Percentiles rank a stretch among this genome's conserved stretches.
These are phyloP conservation scores for Drosophila macrothrix DNA, from an alignment of 2,888 invertebrate genomes.

Conservation along the genomic window DNA sequence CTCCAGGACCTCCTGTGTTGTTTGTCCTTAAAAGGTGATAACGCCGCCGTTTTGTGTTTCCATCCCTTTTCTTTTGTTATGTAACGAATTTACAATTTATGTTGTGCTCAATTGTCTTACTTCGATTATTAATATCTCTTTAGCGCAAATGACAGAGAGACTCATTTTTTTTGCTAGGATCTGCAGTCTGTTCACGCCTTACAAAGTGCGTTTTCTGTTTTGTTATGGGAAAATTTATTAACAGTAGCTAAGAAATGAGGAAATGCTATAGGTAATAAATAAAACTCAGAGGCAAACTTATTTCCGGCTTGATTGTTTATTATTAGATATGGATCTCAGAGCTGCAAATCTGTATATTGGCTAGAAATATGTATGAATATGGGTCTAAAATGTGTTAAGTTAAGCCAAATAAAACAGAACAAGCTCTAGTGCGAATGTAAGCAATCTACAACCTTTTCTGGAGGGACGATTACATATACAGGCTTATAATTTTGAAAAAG, in stretches of 20 bases:
- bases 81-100: slow-evolving; percentile 58
- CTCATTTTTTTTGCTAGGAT: not conserved
- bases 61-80: slow-evolving; percentile 28
- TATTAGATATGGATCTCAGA: not conserved
- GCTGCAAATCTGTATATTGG: not conserved
- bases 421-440: not conserved
- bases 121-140: slow-evolving; percentile 65
- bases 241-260: slow-evolving; percentile 3
- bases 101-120: slow-evolving; percentile 16
- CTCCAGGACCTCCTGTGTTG: slow-evolving; percentile 76
- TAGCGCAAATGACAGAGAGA: slow-evolving; percentile 34
- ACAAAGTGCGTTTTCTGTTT: not conserved
- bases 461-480: not conserved
- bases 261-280: slow-evolving; percentile 20
- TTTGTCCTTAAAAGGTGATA: slow-evolving; percentile 77
- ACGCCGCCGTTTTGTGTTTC: slow-evolving; percentile 58
- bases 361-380: not conserved
- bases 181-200: slow-evolving; percentile 33
- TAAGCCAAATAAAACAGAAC: not conserved
- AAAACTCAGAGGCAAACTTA: not conserved
- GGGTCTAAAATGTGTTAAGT: not conserved
- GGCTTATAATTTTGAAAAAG: not conserved
- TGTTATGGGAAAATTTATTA: slow-evolving; percentile 4
- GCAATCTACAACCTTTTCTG: not conserved
- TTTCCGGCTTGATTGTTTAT: slow-evolving; percentile 20